Base-by-base conservation (phyloP, 35 echinoderm and acorn worm genomes). In the Ptychodera flava region DNA sequence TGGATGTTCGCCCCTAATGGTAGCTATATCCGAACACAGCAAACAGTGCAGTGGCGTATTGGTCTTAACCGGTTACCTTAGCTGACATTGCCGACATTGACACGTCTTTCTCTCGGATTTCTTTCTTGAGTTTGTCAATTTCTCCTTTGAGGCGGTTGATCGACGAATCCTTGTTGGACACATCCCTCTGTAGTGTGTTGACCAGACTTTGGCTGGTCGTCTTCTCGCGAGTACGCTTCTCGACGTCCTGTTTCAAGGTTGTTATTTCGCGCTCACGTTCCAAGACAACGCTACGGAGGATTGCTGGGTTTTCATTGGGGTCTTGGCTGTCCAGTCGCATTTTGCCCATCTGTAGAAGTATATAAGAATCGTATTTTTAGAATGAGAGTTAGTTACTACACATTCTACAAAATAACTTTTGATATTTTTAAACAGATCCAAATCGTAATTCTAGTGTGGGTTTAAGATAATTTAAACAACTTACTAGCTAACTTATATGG, bases 81-180 rank as follows among this genome's bases (percentile, higher is more conserved):
- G 92, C 95, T 35, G 92, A 78, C 90, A 98, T 94, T 0, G 95
- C 95, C 16, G 95, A 94, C 28, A 98, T 31, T 0, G 95, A 86
- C 0, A 98, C 95, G 37, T 98, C 95, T 79, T 93, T 94, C 85
- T 98, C 95, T 34, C 95, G 83, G 52, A 98, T 77, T 78, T 98
- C 92, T 35, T 88, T 90, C 88, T 91, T 91, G 28, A 94, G 38
- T 15, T 94, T 88, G 77, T 89, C 87, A 31, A 88, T 83, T 85
- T 98, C 95, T 16, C 92, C 90, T 53, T 82, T 98, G 86, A 94
- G 64, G 36, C 95, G 37, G 35, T 86, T 90, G 53, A 92, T 90
- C 12, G 85, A 53, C 16, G 87, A 85, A 37, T 98, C 95, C 77
- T 88, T 89, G 38, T 84, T 90, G 36, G 90, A 87, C 88, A 98